Conservation (phyloP, 1,140 invertebrate genomes). For the Drosophila teissieri region DNA sequence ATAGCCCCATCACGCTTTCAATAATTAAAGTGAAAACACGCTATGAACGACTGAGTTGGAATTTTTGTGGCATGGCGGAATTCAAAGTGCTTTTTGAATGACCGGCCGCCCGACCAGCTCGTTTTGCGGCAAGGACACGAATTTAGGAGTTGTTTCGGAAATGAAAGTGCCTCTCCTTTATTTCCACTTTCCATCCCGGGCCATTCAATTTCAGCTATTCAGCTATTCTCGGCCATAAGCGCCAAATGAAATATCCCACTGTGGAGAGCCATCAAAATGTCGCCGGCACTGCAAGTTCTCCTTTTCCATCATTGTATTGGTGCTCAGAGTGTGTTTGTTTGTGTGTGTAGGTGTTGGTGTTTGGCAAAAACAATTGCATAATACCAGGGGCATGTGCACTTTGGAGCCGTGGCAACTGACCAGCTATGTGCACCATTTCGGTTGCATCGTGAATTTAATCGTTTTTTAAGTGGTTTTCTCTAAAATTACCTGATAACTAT, state of each 20-base stretch:
- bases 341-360: neutral
- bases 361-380: conserved; percentile 55
- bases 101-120: neutral
- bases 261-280: conserved; percentile 39
- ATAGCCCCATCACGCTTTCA: neutral
- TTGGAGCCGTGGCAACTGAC: neutral
- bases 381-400: conserved; percentile 27
- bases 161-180: conserved; percentile 3
- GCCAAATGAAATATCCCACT: conserved; percentile 32
- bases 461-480: neutral
- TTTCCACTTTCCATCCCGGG: conserved; percentile 8
- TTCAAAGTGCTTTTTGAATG: conserved; percentile 17
- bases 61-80: conserved; percentile 25
- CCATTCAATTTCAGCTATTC: conserved; percentile 5
- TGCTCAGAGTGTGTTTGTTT: neutral
- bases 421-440: neutral
- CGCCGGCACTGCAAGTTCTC: conserved; percentile 26
- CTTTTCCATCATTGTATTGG: conserved; percentile 32
- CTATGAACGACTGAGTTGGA: conserved; percentile 19
- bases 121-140: conserved; percentile 20
- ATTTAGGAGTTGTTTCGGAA: conserved; percentile 5
- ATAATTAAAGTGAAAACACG: conserved; percentile 29
- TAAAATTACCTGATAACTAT: neutral
- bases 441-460: neutral
- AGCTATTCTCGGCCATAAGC: conserved; percentile 13